Percentiles rank a stretch among this genome's conserved stretches.
Evolutionary conservation across 2,888 invertebrate genomes (phyloP).

Genomic region (Marronus borbonicus): DNA sequence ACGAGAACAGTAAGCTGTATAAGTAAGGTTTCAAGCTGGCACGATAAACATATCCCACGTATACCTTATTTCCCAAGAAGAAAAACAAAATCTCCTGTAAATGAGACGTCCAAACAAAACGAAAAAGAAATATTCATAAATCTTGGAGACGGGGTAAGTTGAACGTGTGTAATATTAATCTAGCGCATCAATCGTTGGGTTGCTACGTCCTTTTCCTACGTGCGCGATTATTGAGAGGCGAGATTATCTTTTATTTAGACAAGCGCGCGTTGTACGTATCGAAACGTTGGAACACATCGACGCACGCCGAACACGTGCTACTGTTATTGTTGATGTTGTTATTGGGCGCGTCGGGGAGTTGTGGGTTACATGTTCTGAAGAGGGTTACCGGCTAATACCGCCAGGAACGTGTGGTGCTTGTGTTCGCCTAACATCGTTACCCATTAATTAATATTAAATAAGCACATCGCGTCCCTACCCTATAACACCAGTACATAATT

Average conservation of each 20-base stretch:
- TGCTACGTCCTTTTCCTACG: not conserved
- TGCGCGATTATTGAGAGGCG: constrained; percentile 17
- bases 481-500: not conserved
- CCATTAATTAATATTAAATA: constrained; percentile 43
- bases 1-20: no score
- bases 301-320: constrained; percentile 32
- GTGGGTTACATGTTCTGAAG: constrained; percentile 10
- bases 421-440: constrained; percentile 7
- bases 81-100: no score
- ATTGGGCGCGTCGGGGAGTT: constrained; percentile 3
- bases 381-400: constrained; percentile 30
- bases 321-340: constrained; percentile 36
- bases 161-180: constrained; percentile 16
- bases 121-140: constrained; percentile 6
- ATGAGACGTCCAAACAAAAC: no score
- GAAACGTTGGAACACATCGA: constrained; percentile 4
- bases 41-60: no score
- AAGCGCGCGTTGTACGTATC: constrained; percentile 16
- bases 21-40: no score
- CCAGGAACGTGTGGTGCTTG: not conserved
- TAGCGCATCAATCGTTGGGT: not conserved
- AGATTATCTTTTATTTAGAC: constrained; percentile 47
- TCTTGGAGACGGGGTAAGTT: constrained; percentile 1
- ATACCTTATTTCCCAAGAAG: no score
- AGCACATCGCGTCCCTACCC: not conserved